Percentiles rank a stretch among this genome's conserved stretches.
Evolutionary conservation across 2,797 vertebrate species (phyloP).

Genomic region (Adelosebastes latens): DNA sequence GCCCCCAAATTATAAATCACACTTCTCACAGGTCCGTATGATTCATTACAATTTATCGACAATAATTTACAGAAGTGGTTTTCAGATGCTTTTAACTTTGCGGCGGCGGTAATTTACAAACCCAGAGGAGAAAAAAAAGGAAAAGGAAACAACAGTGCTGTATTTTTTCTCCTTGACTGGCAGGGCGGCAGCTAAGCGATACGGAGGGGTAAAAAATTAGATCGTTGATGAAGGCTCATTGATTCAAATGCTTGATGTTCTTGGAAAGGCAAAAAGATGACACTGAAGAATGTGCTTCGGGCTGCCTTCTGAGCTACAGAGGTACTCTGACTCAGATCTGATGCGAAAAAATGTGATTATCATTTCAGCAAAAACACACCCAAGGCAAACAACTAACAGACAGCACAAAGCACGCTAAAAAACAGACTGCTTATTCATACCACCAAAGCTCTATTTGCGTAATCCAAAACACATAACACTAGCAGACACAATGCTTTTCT

Average conservation of each 20-base stretch:
- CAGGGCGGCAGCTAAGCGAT: slow-evolving; percentile 65
- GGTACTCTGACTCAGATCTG: slow-evolving; percentile 47
- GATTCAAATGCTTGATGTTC: slow-evolving; percentile 80
- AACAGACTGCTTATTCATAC: not conserved
- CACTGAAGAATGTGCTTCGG: slow-evolving; percentile 63
- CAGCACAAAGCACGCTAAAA: slow-evolving; percentile 5
- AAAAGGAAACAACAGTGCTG: slow-evolving; percentile 67
- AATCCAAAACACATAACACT: not conserved
- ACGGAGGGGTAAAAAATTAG: slow-evolving; percentile 70
- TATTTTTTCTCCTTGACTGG: slow-evolving; percentile 68
- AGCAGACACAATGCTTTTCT: not conserved
- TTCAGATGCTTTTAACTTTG: slow-evolving; percentile 83
- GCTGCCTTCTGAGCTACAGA: slow-evolving; percentile 53
- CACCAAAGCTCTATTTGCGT: not conserved
- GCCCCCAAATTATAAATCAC: slow-evolving; percentile 81
- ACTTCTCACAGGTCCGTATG: slow-evolving; percentile 74
- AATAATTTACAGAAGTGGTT: slow-evolving; percentile 83
- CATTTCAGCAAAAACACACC: slow-evolving; percentile 57
- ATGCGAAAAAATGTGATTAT: slow-evolving; percentile 55
- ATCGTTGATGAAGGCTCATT: slow-evolving; percentile 75
- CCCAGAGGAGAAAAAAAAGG: slow-evolving; percentile 1
- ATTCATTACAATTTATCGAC: slow-evolving; percentile 83
- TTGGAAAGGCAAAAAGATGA: slow-evolving; percentile 69
- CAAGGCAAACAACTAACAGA: slow-evolving; percentile 51
- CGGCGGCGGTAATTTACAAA: slow-evolving; percentile 78